Conservation (phyloP, 2,113 vertebrate genomes). For the Chunga burmeisteri region DNA sequence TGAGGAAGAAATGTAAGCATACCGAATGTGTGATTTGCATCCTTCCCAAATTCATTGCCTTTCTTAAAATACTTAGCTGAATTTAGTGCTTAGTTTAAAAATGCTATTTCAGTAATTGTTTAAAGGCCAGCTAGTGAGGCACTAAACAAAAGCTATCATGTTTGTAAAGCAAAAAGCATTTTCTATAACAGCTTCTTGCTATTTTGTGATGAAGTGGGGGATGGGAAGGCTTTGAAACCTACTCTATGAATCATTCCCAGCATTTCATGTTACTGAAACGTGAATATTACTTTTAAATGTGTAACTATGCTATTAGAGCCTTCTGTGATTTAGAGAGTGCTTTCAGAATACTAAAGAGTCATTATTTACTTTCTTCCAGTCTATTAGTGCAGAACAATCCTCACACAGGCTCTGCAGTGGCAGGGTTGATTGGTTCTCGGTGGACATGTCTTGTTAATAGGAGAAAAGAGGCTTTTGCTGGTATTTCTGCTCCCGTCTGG, state of each 20-base stretch:
- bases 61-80: constrained; percentile 34
- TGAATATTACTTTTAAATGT: constrained; percentile 40
- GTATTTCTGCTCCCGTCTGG: background rate
- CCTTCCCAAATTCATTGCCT: constrained; percentile 1
- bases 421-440: background rate
- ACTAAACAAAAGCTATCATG: constrained; percentile 39
- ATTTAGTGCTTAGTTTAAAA: constrained; percentile 50
- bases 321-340: constrained; percentile 45
- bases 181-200: background rate
- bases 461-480: background rate
- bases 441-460: constrained; percentile 12
- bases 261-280: background rate
- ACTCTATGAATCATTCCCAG: constrained; percentile 27
- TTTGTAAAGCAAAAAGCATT: constrained; percentile 40
- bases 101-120: constrained; percentile 40
- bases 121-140: constrained; percentile 23
- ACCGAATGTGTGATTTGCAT: background rate
- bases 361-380: constrained; percentile 58
- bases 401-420: background rate
- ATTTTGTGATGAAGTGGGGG: background rate
- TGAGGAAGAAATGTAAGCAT: background rate
- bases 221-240: background rate
- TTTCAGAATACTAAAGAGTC: constrained; percentile 48
- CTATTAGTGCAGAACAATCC: constrained; percentile 40
- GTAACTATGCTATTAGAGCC: constrained; percentile 28